Evolutionary conservation across 1,140 invertebrate genomes (phyloP), one percentile per base, ranked within the genome.

Genomic region (Physella acuta): DNA sequence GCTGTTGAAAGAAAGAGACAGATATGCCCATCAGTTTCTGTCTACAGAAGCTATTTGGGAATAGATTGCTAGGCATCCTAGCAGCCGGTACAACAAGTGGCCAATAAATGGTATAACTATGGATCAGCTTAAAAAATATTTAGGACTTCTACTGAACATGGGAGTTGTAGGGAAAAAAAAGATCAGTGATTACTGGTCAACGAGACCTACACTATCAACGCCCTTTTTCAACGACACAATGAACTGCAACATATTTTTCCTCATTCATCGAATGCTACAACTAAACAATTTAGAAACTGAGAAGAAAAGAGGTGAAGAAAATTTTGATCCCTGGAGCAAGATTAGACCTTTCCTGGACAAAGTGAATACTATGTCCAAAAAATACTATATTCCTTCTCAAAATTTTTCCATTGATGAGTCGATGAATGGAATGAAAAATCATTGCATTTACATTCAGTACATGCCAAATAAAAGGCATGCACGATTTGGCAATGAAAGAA

Each of bases 401-500:
- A 16, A 71, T 39, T 30, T 75, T 2, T 68, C 71, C 0, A 68
- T 75, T 1, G 74, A 73, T 55, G 74, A 75, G 49, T 63, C 61
- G 33, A 68, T 73, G 64, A 60, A 73, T 8, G 69, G 72, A 1
- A 67, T 71, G 39, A 71, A 73, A 55, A 68, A 69, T 55, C 31
- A 69, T n/a, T 49, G 26, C 49, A 34, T 31, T 2, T 71, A 53
- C 53, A 61, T 70, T 14, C 72, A 75, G 51, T 75, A 71, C 63
- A 71, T 75, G 69, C 74, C 74, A n/a, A 73, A 70, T 31, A 72
- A 74, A 49, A 4, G 58, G 5, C 58, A 60, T 34, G 58, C 58
- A 17, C 4, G 58, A 17, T 60, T 75, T 60, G 71, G 67, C 3
- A 68, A 73, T 26, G 70, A 75, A 49, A 70, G 70, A 28, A 70